Percentiles rank a stretch among this genome's conserved stretches.
Conservation (phyloP, 2,888 invertebrate genomes). For the Patella pellucida region DNA sequence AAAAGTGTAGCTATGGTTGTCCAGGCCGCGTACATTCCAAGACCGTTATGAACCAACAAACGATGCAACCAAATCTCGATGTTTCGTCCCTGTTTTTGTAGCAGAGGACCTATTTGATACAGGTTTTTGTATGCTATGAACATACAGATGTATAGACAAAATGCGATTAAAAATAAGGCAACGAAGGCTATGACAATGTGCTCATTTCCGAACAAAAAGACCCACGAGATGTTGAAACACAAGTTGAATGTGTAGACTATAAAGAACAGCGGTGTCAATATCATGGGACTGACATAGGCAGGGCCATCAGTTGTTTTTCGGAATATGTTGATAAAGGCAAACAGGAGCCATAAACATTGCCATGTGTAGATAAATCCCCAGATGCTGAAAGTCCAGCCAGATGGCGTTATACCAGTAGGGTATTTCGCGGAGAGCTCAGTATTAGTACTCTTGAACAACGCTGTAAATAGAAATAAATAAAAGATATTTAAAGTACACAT, state of each 20-base stretch:
- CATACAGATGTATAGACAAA: conserved; percentile 52
- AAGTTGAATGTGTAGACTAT: conserved; percentile 48
- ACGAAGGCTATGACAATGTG: conserved; percentile 16
- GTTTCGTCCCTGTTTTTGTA: conserved; percentile 43
- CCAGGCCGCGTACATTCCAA: conserved; percentile 66
- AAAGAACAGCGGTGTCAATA: conserved; percentile 52
- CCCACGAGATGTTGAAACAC: conserved; percentile 57
- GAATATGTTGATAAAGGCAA: conserved; percentile 56
- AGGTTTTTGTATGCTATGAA: conserved; percentile 48
- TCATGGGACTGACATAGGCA: conserved; percentile 51
- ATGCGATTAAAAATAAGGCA: conserved; percentile 39
- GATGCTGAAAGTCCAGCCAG: conserved; percentile 64
- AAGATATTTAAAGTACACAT: no score
- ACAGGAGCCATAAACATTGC: conserved; percentile 60
- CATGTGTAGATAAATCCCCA: conserved; percentile 62
- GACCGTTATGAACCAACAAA: conserved; percentile 61
- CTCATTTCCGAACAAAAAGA: background rate
- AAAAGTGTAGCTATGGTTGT: conserved; percentile 61
- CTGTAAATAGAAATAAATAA: background rate
- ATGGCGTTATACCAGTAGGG: conserved; percentile 37
- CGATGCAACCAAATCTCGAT: conserved; percentile 62
- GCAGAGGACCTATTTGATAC: conserved; percentile 39
- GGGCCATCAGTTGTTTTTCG: conserved; percentile 49
- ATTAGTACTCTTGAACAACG: background rate
- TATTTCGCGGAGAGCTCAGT: background rate